A percentile compares a stretch with the other conserved stretches of the same genome.
Conservation (phyloP, 2,113 vertebrate genomes). For the Notarius quadriscutis region DNA sequence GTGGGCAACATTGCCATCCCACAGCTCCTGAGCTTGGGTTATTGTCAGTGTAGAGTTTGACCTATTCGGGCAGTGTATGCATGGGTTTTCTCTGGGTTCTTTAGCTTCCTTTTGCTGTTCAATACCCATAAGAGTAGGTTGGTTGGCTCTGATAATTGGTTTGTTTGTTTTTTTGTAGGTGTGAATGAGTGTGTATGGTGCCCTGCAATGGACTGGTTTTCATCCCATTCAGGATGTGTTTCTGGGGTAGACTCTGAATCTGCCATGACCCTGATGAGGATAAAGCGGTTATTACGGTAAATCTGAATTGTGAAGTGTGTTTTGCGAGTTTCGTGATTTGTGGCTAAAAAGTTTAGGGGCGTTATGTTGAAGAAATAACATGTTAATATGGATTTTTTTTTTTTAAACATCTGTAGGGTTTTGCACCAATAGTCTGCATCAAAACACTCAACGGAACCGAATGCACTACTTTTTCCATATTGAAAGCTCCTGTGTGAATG, state of each 20-base stretch:
- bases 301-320: not conserved
- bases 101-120: not conserved
- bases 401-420: constrained; percentile 41
- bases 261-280: not conserved
- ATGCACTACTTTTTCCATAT: constrained; percentile 42
- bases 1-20: not conserved
- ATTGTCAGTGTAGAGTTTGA: not conserved
- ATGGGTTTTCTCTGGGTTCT: not conserved
- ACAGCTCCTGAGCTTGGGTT: not conserved
- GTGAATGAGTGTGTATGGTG: not conserved
- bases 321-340: constrained; percentile 14
- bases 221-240: not conserved
- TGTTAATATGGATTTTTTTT: constrained; percentile 60
- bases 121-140: not conserved
- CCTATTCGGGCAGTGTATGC: not conserved
- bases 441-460: constrained; percentile 28
- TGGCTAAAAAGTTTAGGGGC: constrained; percentile 45
- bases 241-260: not conserved
- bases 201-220: not conserved
- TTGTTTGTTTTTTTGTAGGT: too few species aligned
- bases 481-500: constrained; percentile 39
- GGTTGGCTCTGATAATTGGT: not conserved
- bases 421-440: constrained; percentile 45
- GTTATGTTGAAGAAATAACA: constrained; percentile 57
- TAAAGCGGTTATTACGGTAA: not conserved